Conservation (phyloP, 2,888 invertebrate species). For the Mythimna pallens region DNA sequence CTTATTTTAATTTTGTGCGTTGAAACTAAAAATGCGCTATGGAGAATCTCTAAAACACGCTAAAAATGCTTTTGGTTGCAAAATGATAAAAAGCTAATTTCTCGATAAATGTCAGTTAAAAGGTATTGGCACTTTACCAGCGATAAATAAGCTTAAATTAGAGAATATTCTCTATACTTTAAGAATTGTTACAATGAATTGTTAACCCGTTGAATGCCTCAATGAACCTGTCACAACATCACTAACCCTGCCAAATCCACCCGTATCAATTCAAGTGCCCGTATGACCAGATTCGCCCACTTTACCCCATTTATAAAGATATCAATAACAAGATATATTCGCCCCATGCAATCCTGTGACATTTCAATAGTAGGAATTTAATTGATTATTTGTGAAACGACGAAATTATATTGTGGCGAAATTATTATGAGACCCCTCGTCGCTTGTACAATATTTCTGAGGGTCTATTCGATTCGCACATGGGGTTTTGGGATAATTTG, state of each 20-base stretch:
- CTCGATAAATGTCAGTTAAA: not conserved
- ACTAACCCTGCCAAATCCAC: conserved; percentile 74
- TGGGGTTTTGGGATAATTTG: conserved; percentile 29
- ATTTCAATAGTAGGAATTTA: conserved; percentile 81
- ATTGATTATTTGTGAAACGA: conserved; percentile 86
- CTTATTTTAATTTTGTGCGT: too few species aligned
- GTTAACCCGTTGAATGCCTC: conserved; percentile 71
- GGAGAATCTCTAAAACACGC: too few species aligned
- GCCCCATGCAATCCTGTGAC: conserved; percentile 76
- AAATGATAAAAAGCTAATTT: too few species aligned
- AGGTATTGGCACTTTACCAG: not conserved
- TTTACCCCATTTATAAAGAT: conserved; percentile 88
- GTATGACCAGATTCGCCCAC: conserved; percentile 86
- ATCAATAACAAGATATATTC: conserved; percentile 87
- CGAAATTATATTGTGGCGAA: conserved; percentile 79
- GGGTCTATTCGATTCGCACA: conserved; percentile 39
- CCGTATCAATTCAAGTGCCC: conserved; percentile 86
- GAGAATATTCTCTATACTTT: not conserved
- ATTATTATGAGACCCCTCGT: conserved; percentile 74
- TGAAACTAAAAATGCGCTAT: too few species aligned
- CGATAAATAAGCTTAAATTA: not conserved
- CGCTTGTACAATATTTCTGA: conserved; percentile 59
- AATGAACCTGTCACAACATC: conserved; percentile 83
- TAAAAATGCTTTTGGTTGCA: too few species aligned
- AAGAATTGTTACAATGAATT: conserved; percentile 24